Percentiles rank a stretch among this genome's conserved stretches.
phyloP scores from a whole-genome alignment of 2,888 invertebrate species.

The Trachelus troglodyta region DNA sequence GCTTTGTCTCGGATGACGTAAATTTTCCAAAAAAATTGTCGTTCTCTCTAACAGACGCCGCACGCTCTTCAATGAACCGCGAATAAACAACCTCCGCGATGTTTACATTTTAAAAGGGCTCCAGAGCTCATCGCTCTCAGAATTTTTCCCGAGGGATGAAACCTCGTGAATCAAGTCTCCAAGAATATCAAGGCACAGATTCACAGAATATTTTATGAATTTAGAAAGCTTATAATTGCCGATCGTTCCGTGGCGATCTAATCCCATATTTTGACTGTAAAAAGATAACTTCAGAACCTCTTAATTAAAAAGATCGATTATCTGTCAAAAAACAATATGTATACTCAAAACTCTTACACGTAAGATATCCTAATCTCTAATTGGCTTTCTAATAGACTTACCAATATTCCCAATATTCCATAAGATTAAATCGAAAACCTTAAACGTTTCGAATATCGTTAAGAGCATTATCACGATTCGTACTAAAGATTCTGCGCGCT shows the following conservation, averaged over 20 bases:
- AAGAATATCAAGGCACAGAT: conserved; percentile 12
- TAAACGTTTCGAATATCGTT: not conserved
- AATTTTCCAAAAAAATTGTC: not conserved
- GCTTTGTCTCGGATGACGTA: not conserved
- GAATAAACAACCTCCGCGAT: not conserved
- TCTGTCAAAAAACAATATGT: not conserved
- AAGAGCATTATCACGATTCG: not conserved
- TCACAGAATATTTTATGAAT: conserved; percentile 15
- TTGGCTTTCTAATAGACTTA: not conserved
- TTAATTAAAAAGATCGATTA: not conserved
- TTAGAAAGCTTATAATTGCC: not conserved
- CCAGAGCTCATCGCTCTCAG: not conserved
- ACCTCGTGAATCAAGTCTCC: not conserved
- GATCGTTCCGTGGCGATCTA: not conserved
- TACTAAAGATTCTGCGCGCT: not conserved
- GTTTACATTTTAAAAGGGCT: conserved; percentile 3
- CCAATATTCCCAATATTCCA: not conserved
- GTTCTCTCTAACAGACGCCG: not conserved
- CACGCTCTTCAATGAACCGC: not conserved
- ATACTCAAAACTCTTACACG: not conserved
- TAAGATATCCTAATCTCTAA: not conserved
- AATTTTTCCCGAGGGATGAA: not conserved
- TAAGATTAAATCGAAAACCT: not conserved
- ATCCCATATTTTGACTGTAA: not conserved
- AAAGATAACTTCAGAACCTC: not conserved